Evolutionary conservation across 2,888 invertebrate genomes (phyloP), one percentile per base, ranked within the genome.

Genomic region (Lasiommata megera): DNA sequence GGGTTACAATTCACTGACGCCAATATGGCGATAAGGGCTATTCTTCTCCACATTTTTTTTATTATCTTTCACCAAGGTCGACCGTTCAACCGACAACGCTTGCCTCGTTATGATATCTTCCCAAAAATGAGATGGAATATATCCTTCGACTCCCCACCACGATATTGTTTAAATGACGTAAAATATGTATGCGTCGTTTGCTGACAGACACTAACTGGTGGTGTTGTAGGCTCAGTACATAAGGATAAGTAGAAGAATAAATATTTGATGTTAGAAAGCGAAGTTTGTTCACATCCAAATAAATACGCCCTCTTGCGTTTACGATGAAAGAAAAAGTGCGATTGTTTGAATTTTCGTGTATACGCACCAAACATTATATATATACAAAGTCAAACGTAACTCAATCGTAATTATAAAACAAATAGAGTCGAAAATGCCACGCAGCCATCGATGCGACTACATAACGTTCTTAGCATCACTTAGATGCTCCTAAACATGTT

Each of bases 251-350:
- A 85, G 85, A 87, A 86, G 83, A 88, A 86, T 79, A 88, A 90
- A 90, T 90, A 89, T 90, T 89, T 78, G 75, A 77, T 84, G 81
- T 79, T 88, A 89, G 90, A 90, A 90, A 90, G 90, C 82, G 85
- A 76, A 77, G 84, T 88, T 86, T 82, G 81, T 84, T 82, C 80
- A 81, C 79, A 76, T 79, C 80, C 82, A 84, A 77, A 75, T 70
- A 69, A 71, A 82, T 75, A 78, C 71, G 66, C 71, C 77, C 75
- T 76, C 76, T 76, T 80, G 71, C 69, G 71, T 78, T 79, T 84
- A 77, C 79, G 79, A 80, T 74, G 88, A 88, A 86, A 89, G 89
- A 89, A 90, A 90, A 88, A 90, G 90, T 89, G 83, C 71, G 82
- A 82, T 80, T 88, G 79, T 88, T 88, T 88, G 86, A 79, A 78